Base-by-base conservation (phyloP, 2,888 invertebrate genomes). In the Synergus laeviventris region DNA sequence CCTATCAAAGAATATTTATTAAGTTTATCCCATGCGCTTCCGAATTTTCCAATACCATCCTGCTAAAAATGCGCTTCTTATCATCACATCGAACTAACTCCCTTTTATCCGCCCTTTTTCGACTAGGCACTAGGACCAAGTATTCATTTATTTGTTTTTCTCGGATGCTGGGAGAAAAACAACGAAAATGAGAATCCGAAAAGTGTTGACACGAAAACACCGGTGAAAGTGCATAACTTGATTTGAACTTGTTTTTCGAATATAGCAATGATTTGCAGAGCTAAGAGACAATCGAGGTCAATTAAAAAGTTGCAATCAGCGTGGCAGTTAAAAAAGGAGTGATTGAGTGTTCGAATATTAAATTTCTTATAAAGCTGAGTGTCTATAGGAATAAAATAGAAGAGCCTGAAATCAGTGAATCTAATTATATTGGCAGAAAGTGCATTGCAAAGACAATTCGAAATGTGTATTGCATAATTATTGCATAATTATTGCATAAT, bases 1-100 rank as follows among this genome's bases (percentile, higher is more conserved):
- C 24, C 42, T 11, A 70, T 70, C 66, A 70, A 31, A 45, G 66
- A 45, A 70, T 70, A 70, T 70, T 70, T 45, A 70, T 49, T 45
- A 70, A 70, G 21, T 9, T 45, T 24, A 45, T 49, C 16, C 66
- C 64, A 12, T 31, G 31, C 24, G 18, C 24, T 45, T 16, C 2
- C 5, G 9, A 66, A 66, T 24, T 66, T 66, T 66, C 9, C 16
- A 16, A 45, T 16, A 31, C 1, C 16, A 45, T 8, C 45, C 14
- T 9, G n/a, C n/a, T 36, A n/a, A 61, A 61, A 61, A n/a, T 61
- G 36, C 36, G 31, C n/a, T 24, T 24, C 21, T 64, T 62, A 18
- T 38, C 36, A 18, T 38, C 36, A 31, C 5, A 60, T 14, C 7
- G 16, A 45, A 7, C 45, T 1, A n/a, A n/a, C 16, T 7, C 45